Evolutionary conservation across 2,888 invertebrate genomes (phyloP).

Genomic region (Anaspis maculata): DNA sequence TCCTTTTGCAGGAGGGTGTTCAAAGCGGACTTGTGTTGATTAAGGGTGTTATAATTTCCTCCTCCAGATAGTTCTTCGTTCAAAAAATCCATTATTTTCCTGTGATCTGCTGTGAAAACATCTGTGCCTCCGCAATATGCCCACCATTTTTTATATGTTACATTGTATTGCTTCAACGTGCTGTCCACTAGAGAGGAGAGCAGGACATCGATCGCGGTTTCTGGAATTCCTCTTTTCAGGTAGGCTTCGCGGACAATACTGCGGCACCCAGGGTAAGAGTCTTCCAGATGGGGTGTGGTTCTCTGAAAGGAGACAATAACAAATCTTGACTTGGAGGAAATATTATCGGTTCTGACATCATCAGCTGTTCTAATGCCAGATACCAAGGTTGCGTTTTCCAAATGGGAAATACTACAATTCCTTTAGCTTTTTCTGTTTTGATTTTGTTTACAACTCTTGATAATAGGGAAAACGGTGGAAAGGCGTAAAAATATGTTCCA

Average conservation of each 20-base stretch:
- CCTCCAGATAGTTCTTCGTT: too few species aligned
- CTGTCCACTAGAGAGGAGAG: constrained; percentile 14
- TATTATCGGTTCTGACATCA: constrained; percentile 10
- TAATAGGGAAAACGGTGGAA: too few species aligned
- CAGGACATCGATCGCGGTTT: constrained; percentile 11
- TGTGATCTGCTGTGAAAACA: constrained; percentile 17
- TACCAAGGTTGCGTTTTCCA: constrained; percentile 28
- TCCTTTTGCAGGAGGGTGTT: too few species aligned
- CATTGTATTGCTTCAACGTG: constrained; percentile 20
- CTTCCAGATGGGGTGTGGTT: too few species aligned
- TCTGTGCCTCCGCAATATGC: too few species aligned
- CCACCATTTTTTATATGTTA: constrained; percentile 12
- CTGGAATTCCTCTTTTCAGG: constrained; percentile 11
- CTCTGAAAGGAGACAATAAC: constrained; percentile 23
- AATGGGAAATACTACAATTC: constrained; percentile 25
- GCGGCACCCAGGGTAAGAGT: constrained; percentile 21
- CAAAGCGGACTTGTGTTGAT: too few species aligned
- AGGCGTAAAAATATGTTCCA: constrained; percentile 21
- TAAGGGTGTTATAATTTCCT: too few species aligned
- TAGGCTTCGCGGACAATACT: constrained; percentile 20
- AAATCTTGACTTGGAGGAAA: constrained; percentile 19
- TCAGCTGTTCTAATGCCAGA: too few species aligned
- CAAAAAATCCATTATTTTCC: constrained; percentile 18
- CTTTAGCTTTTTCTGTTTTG: constrained; percentile 21
- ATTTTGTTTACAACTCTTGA: constrained; percentile 27